These are phyloP conservation scores for Stratiomys singularior DNA, from an alignment of 2,888 invertebrate species.

Conservation along the genomic window DNA sequence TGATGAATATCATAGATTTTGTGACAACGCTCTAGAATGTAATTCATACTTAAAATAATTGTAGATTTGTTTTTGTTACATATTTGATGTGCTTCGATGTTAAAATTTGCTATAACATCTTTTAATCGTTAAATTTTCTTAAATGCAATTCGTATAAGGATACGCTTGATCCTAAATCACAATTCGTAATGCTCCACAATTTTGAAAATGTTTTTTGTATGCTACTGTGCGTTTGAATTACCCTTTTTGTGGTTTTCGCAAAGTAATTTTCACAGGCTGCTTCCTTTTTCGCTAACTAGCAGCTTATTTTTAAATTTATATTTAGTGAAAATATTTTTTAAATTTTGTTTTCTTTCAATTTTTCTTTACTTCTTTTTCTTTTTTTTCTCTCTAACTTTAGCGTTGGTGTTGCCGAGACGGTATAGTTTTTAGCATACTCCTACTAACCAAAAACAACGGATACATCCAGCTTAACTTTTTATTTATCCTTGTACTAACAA, in stretches of 20 bases:
- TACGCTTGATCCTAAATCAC: not conserved
- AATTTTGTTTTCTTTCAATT: not conserved
- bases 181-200: not conserved
- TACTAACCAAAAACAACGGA: not conserved
- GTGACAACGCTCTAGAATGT: constrained; percentile 84
- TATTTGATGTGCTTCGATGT: not conserved
- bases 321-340: not conserved
- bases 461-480: not conserved
- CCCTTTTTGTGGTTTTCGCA: too few relatives aligned
- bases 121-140: not conserved
- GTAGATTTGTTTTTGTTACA: not conserved
- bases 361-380: not conserved
- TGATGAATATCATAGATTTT: constrained; percentile 83
- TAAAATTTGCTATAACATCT: not conserved
- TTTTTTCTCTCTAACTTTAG: constrained; percentile 11
- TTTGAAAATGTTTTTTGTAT: not conserved
- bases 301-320: not conserved
- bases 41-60: constrained; percentile 57
- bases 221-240: too few relatives aligned
- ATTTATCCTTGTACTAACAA: constrained; percentile 17
- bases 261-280: too few relatives aligned
- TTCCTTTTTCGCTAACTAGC: too few relatives aligned
- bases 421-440: not conserved
- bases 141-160: not conserved
- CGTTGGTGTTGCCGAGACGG: constrained; percentile 29